Evolutionary conservation across 1,140 invertebrate genomes (phyloP), one percentile per base, ranked within the genome.

Genomic region (Adelges cooleyi): DNA sequence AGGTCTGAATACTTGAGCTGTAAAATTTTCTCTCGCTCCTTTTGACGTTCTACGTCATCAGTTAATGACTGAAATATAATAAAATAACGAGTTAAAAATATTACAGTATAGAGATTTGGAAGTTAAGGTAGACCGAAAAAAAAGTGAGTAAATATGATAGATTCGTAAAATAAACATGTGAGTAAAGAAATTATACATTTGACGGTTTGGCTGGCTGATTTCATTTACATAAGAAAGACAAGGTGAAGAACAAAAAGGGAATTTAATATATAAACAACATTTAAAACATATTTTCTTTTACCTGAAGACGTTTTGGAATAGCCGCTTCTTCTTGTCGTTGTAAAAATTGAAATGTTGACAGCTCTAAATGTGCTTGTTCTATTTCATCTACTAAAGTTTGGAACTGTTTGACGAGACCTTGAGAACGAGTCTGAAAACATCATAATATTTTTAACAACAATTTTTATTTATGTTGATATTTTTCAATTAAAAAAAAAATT

Each of bases 21-120:
- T 33, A 99, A 76, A 62, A 82, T 80, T 69, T 86, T 88, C 74
- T 98, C 95, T 68, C 95, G 77, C 67, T 95, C 89, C 62, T 86
- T 88, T 78, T 98, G 95, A 62, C 91, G 78, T 54, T 86, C 86
- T 1, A 97, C 93, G 74, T 99, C 94, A 73, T 96, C 92, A 59
- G 87, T 88, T 25, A 98, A 73, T 1, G 87, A 85, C 82, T 89
- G 73, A 44, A 80, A 80, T 69, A 71, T 70, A 69, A 73, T 72
- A 69, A 71, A 65, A n/a, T n/a, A n/a, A n/a, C n/a, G n/a, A n/a
- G n/a, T n/a, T n/a, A n/a, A n/a, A n/a, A n/a, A n/a, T n/a, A n/a
- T n/a, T n/a, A n/a, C n/a, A n/a, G n/a, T n/a, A n/a, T n/a, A n/a
- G n/a, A n/a, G n/a, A n/a, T n/a, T n/a, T n/a, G n/a, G n/a, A n/a